Percentiles rank a stretch among this genome's conserved stretches.
phyloP scores from a whole-genome alignment of 2,888 invertebrate species.

The Fragum fragum region DNA sequence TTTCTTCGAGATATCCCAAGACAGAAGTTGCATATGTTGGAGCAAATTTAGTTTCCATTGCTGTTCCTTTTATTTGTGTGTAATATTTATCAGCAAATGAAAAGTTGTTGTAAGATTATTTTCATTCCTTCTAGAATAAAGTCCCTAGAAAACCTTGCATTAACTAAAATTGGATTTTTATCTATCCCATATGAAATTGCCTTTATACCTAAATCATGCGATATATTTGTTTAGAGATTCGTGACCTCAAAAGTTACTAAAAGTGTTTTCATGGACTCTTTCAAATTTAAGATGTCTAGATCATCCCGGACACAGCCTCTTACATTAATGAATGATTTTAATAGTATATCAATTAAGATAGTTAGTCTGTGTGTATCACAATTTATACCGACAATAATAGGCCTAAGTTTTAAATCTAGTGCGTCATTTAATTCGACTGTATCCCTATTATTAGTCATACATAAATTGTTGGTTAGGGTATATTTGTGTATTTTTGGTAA shows the following conservation, averaged over 20 bases:
- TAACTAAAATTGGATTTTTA: too few relatives aligned
- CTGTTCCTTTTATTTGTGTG: too few relatives aligned
- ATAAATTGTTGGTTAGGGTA: constrained; percentile 23
- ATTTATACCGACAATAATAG: constrained; percentile 44
- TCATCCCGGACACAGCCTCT: constrained; percentile 49
- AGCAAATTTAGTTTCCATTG: too few relatives aligned
- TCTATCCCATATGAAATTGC: too few relatives aligned
- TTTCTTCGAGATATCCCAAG: too few relatives aligned
- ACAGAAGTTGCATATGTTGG: too few relatives aligned
- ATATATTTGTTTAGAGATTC: too few relatives aligned
- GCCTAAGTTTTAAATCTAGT: constrained; percentile 44
- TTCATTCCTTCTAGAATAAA: too few relatives aligned
- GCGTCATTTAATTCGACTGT: constrained; percentile 26
- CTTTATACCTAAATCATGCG: too few relatives aligned
- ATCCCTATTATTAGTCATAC: background rate
- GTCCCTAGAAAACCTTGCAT: too few relatives aligned
- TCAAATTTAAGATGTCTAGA: constrained; percentile 34
- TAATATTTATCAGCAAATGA: too few relatives aligned
- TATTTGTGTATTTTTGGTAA: constrained; percentile 48
- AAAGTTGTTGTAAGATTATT: too few relatives aligned
- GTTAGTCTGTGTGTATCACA: constrained; percentile 47
- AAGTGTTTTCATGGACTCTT: constrained; percentile 14
- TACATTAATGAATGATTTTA: constrained; percentile 48
- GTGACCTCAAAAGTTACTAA: constrained; percentile 38
- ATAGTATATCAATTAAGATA: constrained; percentile 41